Base-by-base conservation (phyloP, 2,888 invertebrate genomes). In the Conus canariensis region DNA sequence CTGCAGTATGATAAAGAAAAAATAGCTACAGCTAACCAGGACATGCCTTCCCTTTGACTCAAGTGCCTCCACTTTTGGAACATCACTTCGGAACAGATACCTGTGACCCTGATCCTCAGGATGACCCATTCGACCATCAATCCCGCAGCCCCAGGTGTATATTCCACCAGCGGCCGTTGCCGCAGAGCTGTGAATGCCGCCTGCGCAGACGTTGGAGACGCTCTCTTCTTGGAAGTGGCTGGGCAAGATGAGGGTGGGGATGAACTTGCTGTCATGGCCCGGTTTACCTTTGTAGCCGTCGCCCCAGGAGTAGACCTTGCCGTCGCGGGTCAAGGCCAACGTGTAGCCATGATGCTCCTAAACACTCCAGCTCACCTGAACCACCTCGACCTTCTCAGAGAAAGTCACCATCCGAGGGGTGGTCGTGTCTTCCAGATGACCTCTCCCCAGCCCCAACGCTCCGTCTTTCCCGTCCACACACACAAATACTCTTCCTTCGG, bases 121-220 rank as follows among this genome's bases (percentile, higher is more conserved):
- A 74, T 94, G 94, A 19, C 94, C 94, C 60, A 94, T 90, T 30
- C 94, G 91, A 3, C 94, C 94, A 89, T 94, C 94, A 90, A 94
- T 94, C 4, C 94, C 94, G 90, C 94, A 94, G 0, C 94, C 94
- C 94, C 94, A 94, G 10, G 94, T 94, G 90, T 92, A 94, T 16
- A 94, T 92, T 86, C 91, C 92, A 45, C 94, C 94, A 56, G 90
- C 90, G 8, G 19, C 45, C 64, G 93, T 94, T 14, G 93, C 93
- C 14, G 94, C 94, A 12, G 93, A 90, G 83, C 94, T 94, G 90
- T 94, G 94, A 64, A 94, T 94, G 45, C 94, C 94, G 16, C 94
- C 94, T 12, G 94, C 93, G 9, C 93, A 91, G 12, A 94, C 92
- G 19, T 92, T 91, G 7, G 7, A 56, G 8, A 94, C 92, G 1